A percentile compares a stretch with the other conserved stretches of the same genome.
Evolutionary conservation across 2,113 vertebrate species (phyloP).

Genomic region (Misgurnus mizolepis): DNA sequence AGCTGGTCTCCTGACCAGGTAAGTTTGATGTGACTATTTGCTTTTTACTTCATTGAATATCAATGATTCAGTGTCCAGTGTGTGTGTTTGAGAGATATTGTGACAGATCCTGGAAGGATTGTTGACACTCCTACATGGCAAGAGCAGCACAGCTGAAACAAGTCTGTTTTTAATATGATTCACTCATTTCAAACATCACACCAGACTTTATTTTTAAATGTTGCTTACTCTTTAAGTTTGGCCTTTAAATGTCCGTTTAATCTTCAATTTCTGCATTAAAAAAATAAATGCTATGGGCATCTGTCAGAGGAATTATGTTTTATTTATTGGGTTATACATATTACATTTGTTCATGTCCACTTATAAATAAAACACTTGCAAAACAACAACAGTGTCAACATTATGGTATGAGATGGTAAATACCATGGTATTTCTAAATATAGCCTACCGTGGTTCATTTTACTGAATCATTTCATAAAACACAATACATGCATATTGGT

Average conservation of each 20-base stretch:
- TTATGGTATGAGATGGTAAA: background rate
- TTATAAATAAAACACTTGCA: background rate
- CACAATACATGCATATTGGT: no score
- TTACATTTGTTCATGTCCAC: background rate
- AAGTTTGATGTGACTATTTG: constrained; percentile 5
- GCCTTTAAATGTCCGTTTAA: background rate
- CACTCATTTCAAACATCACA: constrained; percentile 40
- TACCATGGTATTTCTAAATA: no score
- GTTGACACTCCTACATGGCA: constrained; percentile 24
- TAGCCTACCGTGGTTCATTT: no score
- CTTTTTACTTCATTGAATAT: background rate
- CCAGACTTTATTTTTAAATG: constrained; percentile 15
- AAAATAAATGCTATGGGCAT: background rate
- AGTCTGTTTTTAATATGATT: constrained; percentile 35
- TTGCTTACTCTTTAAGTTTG: background rate
- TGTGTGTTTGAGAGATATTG: background rate
- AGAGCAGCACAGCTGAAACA: background rate
- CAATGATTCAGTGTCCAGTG: constrained; percentile 13
- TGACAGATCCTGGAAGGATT: constrained; percentile 39
- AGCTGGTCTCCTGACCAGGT: constrained; percentile 9
- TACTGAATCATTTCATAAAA: no score
- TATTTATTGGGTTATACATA: background rate
- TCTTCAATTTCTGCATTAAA: background rate
- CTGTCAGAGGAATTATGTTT: background rate
- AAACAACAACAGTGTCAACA: background rate